These are phyloP conservation scores for Torymus texanus DNA, from an alignment of 2,888 invertebrate species.

Conservation along the genomic window DNA sequence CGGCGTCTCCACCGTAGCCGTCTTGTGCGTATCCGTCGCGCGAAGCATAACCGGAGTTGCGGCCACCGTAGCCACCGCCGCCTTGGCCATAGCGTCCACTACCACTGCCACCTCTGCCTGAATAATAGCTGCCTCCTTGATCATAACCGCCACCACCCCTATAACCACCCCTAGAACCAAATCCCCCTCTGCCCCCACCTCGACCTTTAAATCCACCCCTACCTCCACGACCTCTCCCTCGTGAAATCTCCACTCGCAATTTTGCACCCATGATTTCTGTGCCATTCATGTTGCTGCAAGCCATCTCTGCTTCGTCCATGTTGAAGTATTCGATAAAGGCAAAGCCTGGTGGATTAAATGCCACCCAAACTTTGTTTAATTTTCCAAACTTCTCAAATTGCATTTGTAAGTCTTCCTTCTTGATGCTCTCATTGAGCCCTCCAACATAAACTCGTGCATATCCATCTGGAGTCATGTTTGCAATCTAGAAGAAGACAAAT, in stretches of 20 bases:
- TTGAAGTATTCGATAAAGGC: conserved; percentile 95
- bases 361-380: conserved; percentile 94
- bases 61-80: conserved; percentile 71
- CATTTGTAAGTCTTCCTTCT: conserved; percentile 93
- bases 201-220: conserved; percentile 79
- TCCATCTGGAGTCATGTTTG: conserved; percentile 72
- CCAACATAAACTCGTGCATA: conserved; percentile 91
- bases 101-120: conserved; percentile 76
- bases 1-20: conserved; percentile 69
- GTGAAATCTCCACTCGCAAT: conserved; percentile 90
- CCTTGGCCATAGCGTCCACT: conserved; percentile 77
- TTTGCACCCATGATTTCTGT: conserved; percentile 91
- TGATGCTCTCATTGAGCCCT: conserved; percentile 90
- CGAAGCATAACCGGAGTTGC: conserved; percentile 70
- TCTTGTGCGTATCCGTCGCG: conserved; percentile 71
- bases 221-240: conserved; percentile 85
- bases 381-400: conserved; percentile 95
- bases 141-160: conserved; percentile 75
- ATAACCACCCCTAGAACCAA: conserved; percentile 77
- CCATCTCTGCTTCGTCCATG: conserved; percentile 91
- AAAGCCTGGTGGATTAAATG: conserved; percentile 95
- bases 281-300: conserved; percentile 92
- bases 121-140: conserved; percentile 75
- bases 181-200: conserved; percentile 70
- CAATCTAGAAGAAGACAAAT: conserved; percentile 58